Conservation (phyloP, 2,113 vertebrate species). For the Dasyornis broadbenti region DNA sequence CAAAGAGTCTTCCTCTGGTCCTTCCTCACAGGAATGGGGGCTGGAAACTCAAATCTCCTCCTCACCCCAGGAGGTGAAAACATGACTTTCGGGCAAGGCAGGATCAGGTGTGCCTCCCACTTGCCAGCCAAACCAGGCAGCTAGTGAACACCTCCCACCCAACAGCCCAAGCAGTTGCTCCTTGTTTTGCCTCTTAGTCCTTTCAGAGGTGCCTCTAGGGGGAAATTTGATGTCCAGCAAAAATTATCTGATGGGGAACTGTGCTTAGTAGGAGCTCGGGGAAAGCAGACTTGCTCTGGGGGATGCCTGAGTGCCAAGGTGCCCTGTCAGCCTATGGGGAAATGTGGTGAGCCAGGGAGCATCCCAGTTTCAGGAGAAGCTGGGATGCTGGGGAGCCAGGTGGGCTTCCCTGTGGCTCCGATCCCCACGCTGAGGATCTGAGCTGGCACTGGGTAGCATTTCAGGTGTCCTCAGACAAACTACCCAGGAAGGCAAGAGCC, state of each 20-base stretch:
- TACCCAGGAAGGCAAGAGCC: neutral
- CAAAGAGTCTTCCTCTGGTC: neutral
- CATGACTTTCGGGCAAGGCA: accelerated
- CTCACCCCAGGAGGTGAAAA: neutral
- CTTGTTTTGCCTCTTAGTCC: neutral
- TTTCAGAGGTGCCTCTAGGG: neutral
- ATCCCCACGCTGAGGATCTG: accelerated
- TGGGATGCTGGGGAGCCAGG: neutral
- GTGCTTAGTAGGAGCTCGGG: neutral
- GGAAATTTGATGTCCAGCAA: neutral
- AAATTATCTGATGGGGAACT: neutral
- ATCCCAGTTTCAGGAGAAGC: neutral
- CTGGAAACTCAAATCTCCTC: neutral
- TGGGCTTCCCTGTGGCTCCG: neutral
- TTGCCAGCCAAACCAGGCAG: neutral
- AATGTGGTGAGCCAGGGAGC: neutral
- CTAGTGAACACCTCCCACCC: neutral
- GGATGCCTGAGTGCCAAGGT: neutral
- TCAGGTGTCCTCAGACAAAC: constrained; percentile 25
- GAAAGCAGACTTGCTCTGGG: neutral
- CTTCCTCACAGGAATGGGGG: neutral
- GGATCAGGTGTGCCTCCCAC: neutral
- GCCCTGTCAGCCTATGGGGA: accelerated
- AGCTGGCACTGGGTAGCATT: accelerated
- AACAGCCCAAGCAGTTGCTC: neutral